A percentile compares a stretch with the other conserved stretches of the same genome.
These are phyloP conservation scores for Hyla sarda DNA, from an alignment of 2,113 vertebrate species.

Conservation along the genomic window DNA sequence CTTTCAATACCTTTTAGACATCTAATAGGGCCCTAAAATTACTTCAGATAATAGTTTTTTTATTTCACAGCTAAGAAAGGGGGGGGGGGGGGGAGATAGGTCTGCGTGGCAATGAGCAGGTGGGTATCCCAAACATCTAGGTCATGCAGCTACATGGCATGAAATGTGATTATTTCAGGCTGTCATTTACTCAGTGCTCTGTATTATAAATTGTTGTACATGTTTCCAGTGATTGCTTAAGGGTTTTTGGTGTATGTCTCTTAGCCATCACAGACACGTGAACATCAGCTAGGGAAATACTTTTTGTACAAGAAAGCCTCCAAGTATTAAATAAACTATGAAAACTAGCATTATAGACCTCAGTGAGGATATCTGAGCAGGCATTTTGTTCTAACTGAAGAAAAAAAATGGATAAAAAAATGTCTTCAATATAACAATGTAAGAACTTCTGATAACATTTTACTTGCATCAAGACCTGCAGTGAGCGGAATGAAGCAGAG, in stretches of 20 bases:
- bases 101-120: conserved; percentile 31
- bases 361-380: no score
- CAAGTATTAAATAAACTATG: not conserved
- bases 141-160: conserved; percentile 47
- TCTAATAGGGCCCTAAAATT: no score
- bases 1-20: no score
- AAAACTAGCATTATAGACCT: no score
- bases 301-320: not conserved
- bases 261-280: not conserved
- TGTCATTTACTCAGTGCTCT: conserved; percentile 26
- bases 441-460: no score
- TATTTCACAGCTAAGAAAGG: not conserved
- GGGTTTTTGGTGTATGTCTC: not conserved
- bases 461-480: no score
- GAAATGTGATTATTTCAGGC: not conserved
- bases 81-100: not conserved
- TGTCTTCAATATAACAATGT: no score
- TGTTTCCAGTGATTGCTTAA: not conserved
- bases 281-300: not conserved
- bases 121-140: conserved; percentile 25
- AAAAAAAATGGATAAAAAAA: no score
- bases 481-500: no score
- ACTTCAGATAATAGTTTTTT: no score
- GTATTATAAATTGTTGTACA: conserved; percentile 23
- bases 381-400: no score